Evolutionary conservation across 2,113 vertebrate species (phyloP).

Genomic region (Melospiza melodia): DNA sequence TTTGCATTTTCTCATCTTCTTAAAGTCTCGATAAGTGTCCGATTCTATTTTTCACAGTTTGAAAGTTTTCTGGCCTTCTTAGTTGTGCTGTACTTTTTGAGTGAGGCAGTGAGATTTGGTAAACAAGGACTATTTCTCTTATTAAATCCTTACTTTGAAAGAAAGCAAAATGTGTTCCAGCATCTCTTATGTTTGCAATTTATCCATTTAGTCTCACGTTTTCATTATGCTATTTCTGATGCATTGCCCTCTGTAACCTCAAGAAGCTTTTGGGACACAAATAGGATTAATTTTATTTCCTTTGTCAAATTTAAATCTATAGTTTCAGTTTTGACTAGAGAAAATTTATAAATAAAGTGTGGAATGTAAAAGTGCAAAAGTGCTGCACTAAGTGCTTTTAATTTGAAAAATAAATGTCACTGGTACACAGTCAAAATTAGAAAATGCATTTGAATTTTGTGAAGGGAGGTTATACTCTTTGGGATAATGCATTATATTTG

Average conservation of each 20-base stretch:
- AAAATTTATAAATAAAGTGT: neutral
- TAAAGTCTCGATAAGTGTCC: neutral
- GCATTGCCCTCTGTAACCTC: accelerated
- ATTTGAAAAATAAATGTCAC: neutral
- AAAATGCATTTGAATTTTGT: neutral
- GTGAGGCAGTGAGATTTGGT: neutral
- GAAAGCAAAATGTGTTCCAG: neutral
- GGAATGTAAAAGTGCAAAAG: neutral
- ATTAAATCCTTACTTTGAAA: neutral
- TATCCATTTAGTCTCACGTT: neutral
- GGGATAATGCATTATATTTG: neutral
- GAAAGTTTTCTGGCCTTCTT: neutral
- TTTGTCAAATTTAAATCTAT: neutral
- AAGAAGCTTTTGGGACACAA: neutral
- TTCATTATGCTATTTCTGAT: neutral
- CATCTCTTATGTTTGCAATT: neutral
- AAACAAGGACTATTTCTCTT: neutral
- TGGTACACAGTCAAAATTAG: neutral
- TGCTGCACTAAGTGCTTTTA: neutral
- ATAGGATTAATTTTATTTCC: neutral
- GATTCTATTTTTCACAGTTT: neutral
- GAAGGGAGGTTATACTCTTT: neutral
- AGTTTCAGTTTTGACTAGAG: neutral
- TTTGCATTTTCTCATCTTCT: neutral
- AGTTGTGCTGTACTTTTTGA: neutral